phyloP scores from a whole-genome alignment of 1,140 invertebrate genomes.

The Diabrotica virgifera region DNA sequence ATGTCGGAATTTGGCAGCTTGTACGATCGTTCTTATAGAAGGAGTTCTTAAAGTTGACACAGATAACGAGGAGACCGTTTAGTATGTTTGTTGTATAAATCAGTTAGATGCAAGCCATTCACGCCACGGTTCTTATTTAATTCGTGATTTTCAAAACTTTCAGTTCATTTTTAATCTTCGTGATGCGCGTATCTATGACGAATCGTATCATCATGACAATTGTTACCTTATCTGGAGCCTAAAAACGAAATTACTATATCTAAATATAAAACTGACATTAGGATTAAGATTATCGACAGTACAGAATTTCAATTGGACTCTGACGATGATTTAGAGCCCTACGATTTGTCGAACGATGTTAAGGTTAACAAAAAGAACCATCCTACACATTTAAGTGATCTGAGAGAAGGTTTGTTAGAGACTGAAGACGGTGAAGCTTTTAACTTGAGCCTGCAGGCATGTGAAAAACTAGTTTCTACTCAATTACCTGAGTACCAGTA shows the following conservation, averaged over 20 bases:
- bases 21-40: slow-evolving; percentile 57
- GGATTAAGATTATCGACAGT: slow-evolving; percentile 34
- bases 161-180: too few species aligned
- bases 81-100: too few species aligned
- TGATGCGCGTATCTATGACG: too few species aligned
- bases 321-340: slow-evolving; percentile 83
- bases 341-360: slow-evolving; percentile 79
- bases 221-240: too few species aligned
- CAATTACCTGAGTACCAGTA: slow-evolving; percentile 63
- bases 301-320: slow-evolving; percentile 60
- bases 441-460: slow-evolving; percentile 59
- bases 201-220: too few species aligned
- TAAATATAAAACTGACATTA: slow-evolving; percentile 20
- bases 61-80: slow-evolving; percentile 6
- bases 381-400: slow-evolving; percentile 79
- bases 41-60: slow-evolving; percentile 41
- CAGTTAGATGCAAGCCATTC: too few species aligned
- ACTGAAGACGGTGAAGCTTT: slow-evolving; percentile 67
- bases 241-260: slow-evolving; percentile 33
- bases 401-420: slow-evolving; percentile 69
- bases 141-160: too few species aligned
- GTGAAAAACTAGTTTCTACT: slow-evolving; percentile 65
- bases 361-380: slow-evolving; percentile 56
- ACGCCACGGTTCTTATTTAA: too few species aligned
- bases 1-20: slow-evolving; percentile 55